A percentile compares a stretch with the other conserved stretches of the same genome.
Conservation (phyloP, 2,888 invertebrate species). For the Leptinotarsa haldemani region DNA sequence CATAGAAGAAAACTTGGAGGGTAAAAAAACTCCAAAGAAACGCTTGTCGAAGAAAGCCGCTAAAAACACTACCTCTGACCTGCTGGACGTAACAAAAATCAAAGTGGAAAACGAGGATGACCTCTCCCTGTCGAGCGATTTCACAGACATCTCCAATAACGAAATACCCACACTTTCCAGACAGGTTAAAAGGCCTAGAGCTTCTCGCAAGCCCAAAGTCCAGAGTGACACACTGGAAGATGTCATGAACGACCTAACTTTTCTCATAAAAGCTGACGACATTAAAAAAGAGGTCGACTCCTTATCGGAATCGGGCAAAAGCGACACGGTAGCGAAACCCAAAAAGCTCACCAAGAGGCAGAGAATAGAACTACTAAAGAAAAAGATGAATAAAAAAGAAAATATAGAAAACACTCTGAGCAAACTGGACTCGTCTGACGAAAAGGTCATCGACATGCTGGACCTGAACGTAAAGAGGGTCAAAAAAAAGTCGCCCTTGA, state of each 20-base stretch:
- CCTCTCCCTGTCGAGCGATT: constrained; percentile 41
- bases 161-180: constrained; percentile 40
- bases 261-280: constrained; percentile 56
- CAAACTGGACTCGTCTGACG: constrained; percentile 59
- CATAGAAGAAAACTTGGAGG: constrained; percentile 51
- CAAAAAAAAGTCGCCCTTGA: constrained; percentile 53
- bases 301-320: constrained; percentile 54
- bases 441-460: constrained; percentile 63
- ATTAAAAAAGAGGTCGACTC: constrained; percentile 54
- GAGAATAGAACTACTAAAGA: constrained; percentile 53
- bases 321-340: constrained; percentile 51
- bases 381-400: constrained; percentile 59
- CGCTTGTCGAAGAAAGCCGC: constrained; percentile 44
- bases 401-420: constrained; percentile 59
- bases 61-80: constrained; percentile 43
- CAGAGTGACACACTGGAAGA: constrained; percentile 59
- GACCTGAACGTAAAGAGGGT: constrained; percentile 62
- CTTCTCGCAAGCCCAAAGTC: constrained; percentile 46
- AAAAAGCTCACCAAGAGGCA: constrained; percentile 55
- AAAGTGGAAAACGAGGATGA: constrained; percentile 50
- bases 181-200: constrained; percentile 44
- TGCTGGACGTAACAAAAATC: constrained; percentile 49
- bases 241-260: constrained; percentile 61
- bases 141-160: constrained; percentile 39
- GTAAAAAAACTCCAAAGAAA: constrained; percentile 50